phyloP scores from a whole-genome alignment of 2,888 invertebrate species.

The Aphodius granarius region DNA sequence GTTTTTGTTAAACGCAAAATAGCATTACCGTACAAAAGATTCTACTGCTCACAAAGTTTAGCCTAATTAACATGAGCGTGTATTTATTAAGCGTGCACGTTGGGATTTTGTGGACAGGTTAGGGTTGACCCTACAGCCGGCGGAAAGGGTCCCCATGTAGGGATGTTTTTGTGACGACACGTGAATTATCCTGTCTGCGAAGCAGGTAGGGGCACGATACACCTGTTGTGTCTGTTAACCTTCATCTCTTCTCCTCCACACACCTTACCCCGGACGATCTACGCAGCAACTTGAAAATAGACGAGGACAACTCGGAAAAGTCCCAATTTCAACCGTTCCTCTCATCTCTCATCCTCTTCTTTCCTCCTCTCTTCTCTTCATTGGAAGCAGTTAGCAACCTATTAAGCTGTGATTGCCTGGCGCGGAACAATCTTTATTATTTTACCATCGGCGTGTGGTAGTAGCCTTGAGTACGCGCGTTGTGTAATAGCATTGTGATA shows the following conservation, averaged over 20 bases:
- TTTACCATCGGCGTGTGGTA: conserved; percentile 11
- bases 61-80: neutral
- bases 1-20: neutral
- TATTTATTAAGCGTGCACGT: neutral
- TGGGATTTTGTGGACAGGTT: conserved; percentile 29
- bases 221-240: conserved; percentile 48
- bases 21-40: neutral
- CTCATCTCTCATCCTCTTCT: neutral
- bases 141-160: conserved; percentile 40
- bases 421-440: conserved; percentile 25
- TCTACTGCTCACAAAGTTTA: neutral
- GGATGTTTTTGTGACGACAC: conserved; percentile 46
- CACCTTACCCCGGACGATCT: neutral
- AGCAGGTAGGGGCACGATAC: conserved; percentile 46
- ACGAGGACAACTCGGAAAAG: neutral
- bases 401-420: conserved; percentile 16
- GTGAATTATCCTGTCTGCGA: conserved; percentile 48
- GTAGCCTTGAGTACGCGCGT: conserved; percentile 7
- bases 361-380: neutral
- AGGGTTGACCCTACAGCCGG: conserved; percentile 40
- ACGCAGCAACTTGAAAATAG: conserved; percentile 8
- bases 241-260: conserved; percentile 17
- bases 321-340: neutral
- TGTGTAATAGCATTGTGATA: conserved; percentile 28
- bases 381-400: conserved; percentile 3